A percentile compares a stretch with the other conserved stretches of the same genome.
phyloP scores from a whole-genome alignment of 1,140 invertebrate genomes.

The Drosophila nannoptera region DNA sequence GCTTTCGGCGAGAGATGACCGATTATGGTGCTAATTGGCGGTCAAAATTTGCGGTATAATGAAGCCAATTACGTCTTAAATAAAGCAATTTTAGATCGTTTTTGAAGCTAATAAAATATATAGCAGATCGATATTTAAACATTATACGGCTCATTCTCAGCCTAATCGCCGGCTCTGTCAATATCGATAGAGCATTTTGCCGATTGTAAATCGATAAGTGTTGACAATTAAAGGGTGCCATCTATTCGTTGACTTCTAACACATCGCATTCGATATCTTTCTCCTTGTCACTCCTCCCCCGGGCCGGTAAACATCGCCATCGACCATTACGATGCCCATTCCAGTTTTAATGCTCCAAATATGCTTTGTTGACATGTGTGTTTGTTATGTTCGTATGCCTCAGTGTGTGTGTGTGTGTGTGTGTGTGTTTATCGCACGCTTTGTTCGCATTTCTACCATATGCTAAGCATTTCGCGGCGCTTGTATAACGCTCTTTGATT shows the following conservation, averaged over 20 bases:
- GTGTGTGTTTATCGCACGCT: constrained; percentile 40
- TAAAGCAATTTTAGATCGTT: too few species aligned
- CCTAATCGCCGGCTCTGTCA: too few species aligned
- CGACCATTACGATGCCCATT: constrained; percentile 11
- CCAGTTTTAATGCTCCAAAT: constrained; percentile 58
- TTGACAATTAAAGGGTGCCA: constrained; percentile 1
- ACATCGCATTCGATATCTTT: background rate
- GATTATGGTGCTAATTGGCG: too few species aligned
- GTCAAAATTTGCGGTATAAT: too few species aligned
- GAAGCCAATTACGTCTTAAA: too few species aligned
- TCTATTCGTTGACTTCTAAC: constrained; percentile 9
- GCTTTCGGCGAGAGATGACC: too few species aligned
- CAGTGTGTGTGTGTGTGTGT: constrained; percentile 40
- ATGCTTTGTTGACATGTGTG: constrained; percentile 53
- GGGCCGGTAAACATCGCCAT: too few species aligned
- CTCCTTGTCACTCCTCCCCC: background rate
- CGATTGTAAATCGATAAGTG: background rate
- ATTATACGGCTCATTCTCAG: too few species aligned
- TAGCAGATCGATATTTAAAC: too few species aligned
- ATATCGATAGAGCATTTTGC: too few species aligned
- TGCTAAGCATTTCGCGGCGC: constrained; percentile 50
- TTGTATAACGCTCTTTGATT: constrained; percentile 37
- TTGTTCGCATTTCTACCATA: constrained; percentile 46
- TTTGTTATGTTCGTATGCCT: constrained; percentile 17
- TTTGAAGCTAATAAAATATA: too few species aligned